Percentiles rank a stretch among this genome's conserved stretches.
Evolutionary conservation across 1,140 invertebrate genomes (phyloP).

Genomic region (Heliconius nattereri): DNA sequence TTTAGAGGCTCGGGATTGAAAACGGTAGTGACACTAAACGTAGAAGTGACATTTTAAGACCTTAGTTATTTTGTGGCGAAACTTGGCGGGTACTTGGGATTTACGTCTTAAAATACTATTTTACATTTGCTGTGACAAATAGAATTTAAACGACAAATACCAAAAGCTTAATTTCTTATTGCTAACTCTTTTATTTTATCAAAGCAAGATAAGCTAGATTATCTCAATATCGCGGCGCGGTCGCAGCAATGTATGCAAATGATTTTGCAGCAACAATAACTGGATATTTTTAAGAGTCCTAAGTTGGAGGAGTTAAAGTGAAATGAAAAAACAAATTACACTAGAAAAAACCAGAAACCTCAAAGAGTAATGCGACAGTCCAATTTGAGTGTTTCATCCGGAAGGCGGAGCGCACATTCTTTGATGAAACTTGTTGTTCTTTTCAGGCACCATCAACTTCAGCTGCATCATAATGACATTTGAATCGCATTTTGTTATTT

Average conservation of each 20-base stretch:
- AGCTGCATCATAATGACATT: slow-evolving; percentile 27
- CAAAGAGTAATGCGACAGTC: slow-evolving; percentile 24
- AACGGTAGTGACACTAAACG: slow-evolving; percentile 34
- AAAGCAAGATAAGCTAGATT: neutral
- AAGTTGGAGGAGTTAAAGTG: slow-evolving; percentile 9
- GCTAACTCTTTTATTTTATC: neutral
- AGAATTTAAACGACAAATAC: neutral
- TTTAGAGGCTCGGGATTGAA: slow-evolving; percentile 41
- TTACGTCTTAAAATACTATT: neutral
- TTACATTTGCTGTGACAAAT: neutral
- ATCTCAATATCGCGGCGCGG: neutral
- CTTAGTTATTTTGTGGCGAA: slow-evolving; percentile 17
- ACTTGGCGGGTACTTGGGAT: slow-evolving; percentile 3
- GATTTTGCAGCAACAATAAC: neutral
- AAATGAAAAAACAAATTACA: slow-evolving; percentile 23
- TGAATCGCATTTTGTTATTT: neutral
- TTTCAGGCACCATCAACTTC: slow-evolving; percentile 25
- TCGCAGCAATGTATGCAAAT: slow-evolving; percentile 3
- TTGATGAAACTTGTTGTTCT: slow-evolving; percentile 24
- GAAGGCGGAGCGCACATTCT: slow-evolving; percentile 20
- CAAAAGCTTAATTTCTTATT: neutral
- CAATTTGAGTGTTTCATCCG: slow-evolving; percentile 24
- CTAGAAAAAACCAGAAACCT: slow-evolving; percentile 15
- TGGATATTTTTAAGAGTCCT: slow-evolving; percentile 12
- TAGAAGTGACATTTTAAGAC: slow-evolving; percentile 27